phyloP scores from a whole-genome alignment of 92 coral and sea anemone species.

The Meandrina meandrites region DNA sequence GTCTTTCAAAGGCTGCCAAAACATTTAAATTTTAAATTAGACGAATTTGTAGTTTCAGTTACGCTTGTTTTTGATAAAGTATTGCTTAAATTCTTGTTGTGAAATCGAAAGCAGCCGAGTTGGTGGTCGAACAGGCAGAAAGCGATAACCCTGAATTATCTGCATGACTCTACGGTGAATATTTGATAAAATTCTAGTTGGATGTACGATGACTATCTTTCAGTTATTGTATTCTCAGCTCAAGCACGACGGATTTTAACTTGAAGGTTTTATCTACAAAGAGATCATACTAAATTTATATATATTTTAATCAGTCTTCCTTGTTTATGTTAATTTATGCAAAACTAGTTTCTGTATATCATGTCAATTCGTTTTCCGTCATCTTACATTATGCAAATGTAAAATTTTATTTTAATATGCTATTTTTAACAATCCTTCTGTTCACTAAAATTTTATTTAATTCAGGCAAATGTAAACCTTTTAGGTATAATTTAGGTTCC shows the following conservation, averaged over 20 bases:
- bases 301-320: neutral
- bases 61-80: neutral
- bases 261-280: neutral
- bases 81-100: neutral
- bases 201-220: too few relatives aligned
- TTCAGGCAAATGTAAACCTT: too few relatives aligned
- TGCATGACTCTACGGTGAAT: neutral
- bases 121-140: neutral
- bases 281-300: neutral
- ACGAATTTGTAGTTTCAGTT: neutral
- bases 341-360: neutral
- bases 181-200: neutral
- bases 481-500: too few relatives aligned
- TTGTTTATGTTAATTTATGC: neutral
- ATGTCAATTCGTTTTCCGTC: too few relatives aligned
- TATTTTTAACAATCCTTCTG: neutral
- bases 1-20: neutral
- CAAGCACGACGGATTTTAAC: neutral
- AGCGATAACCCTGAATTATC: neutral
- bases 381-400: too few relatives aligned
- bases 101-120: neutral
- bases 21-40: neutral
- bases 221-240: neutral
- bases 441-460: too few relatives aligned
- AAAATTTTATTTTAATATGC: neutral